These are phyloP conservation scores for Ommatoiulus sabulosus DNA, from an alignment of 2,888 invertebrate genomes.

Conservation along the genomic window DNA sequence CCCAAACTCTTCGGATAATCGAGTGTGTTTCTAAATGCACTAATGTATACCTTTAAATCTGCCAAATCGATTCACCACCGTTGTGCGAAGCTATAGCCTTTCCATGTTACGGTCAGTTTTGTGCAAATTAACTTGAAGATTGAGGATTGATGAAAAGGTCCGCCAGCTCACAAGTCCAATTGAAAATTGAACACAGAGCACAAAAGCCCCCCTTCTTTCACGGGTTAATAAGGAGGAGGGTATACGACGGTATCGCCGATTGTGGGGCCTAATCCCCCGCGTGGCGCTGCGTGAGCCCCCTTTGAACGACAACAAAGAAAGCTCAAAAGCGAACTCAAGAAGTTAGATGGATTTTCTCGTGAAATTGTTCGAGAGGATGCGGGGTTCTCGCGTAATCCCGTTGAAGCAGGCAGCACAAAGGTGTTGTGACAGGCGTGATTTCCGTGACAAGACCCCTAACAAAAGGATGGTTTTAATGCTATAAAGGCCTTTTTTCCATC, in stretches of 20 bases:
- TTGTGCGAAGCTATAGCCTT: no score
- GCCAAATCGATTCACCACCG: no score
- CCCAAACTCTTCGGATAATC: no score
- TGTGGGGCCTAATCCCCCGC: background rate
- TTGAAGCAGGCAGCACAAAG: background rate
- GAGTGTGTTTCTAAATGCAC: no score
- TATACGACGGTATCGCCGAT: background rate
- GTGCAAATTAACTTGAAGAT: background rate
- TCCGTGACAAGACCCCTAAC: background rate
- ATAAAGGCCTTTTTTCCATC: background rate
- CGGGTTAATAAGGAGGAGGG: background rate
- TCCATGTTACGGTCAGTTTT: no score
- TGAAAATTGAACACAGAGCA: background rate
- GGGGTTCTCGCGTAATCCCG: background rate
- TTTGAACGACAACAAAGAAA: background rate
- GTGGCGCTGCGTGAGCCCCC: constrained; percentile 1
- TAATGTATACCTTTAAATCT: no score
- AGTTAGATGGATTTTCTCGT: background rate
- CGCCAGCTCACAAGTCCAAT: background rate
- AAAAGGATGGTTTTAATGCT: constrained; percentile 11
- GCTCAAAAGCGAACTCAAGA: background rate
- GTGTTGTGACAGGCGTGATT: constrained; percentile 9
- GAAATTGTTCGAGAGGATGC: background rate
- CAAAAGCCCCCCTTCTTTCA: background rate
- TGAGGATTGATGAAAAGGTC: background rate